Conservation (phyloP, 53 echinoderm and acorn worm species). For the Pentamera pediparva region DNA sequence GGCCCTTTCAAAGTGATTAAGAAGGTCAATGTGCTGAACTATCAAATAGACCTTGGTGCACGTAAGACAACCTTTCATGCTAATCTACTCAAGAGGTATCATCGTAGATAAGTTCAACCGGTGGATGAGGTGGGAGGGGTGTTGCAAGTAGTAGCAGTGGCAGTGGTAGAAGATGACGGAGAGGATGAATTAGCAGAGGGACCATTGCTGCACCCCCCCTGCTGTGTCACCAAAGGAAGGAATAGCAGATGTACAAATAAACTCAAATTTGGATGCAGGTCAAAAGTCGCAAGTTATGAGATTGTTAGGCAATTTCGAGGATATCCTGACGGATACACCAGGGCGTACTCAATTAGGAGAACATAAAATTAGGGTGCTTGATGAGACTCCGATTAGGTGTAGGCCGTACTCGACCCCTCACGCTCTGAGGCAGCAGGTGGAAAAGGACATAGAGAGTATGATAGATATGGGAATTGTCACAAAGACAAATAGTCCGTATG, state of each 20-base stretch:
- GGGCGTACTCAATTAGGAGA: slow-evolving; percentile 33
- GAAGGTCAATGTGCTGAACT: slow-evolving; percentile 16
- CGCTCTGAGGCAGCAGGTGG: slow-evolving; percentile 30
- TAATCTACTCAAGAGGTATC: slow-evolving; percentile 15
- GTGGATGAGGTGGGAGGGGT: neutral
- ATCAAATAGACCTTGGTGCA: slow-evolving; percentile 14
- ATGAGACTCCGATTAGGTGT: slow-evolving; percentile 39
- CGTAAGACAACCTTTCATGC: slow-evolving; percentile 26
- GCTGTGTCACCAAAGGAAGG: slow-evolving; percentile 3
- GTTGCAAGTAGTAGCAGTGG: neutral
- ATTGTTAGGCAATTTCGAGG: slow-evolving; percentile 8
- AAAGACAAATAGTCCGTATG: slow-evolving; percentile 22
- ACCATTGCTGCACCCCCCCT: slow-evolving; percentile 7
- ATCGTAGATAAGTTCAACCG: neutral
- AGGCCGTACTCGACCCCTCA: slow-evolving; percentile 46
- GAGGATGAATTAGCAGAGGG: neutral
- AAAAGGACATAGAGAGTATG: slow-evolving; percentile 42
- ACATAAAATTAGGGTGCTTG: slow-evolving; percentile 29
- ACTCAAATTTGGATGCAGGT: neutral
- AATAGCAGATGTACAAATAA: slow-evolving; percentile 21
- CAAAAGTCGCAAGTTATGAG: slow-evolving; percentile 4
- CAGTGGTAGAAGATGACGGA: neutral
- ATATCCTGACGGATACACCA: slow-evolving; percentile 43
- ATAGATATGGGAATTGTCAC: slow-evolving; percentile 26
- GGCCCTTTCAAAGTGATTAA: neutral